These are phyloP conservation scores for Polydrusus cervinus DNA, from an alignment of 2,888 invertebrate species.

Conservation along the genomic window DNA sequence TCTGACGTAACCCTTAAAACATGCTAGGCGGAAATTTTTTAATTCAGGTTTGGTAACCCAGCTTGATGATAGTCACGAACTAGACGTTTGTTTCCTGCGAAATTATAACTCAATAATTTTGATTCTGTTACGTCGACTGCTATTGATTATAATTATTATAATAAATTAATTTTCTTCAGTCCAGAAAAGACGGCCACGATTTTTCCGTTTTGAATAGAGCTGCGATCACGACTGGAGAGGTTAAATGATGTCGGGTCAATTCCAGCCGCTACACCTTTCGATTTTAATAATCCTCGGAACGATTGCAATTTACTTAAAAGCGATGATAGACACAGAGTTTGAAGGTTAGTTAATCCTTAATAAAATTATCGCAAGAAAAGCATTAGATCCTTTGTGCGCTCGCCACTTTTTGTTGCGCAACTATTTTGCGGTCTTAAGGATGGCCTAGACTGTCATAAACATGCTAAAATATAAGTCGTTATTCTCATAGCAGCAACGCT, in stretches of 20 bases:
- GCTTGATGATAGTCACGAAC: conserved; percentile 28
- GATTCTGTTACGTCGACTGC: conserved; percentile 29
- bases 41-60: too few species aligned
- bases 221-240: conserved; percentile 42
- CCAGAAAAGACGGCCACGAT: conserved; percentile 40
- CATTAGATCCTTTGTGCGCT: background rate
- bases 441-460: too few species aligned
- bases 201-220: conserved; percentile 34
- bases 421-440: too few species aligned
- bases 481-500: too few species aligned
- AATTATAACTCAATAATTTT: conserved; percentile 35
- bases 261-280: conserved; percentile 47
- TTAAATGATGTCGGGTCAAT: conserved; percentile 46
- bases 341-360: conserved; percentile 28
- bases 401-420: too few species aligned
- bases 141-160: conserved; percentile 43
- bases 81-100: conserved; percentile 20
- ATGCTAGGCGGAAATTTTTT: background rate
- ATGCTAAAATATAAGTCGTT: too few species aligned
- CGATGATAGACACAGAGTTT: conserved; percentile 24
- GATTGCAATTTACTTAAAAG: conserved; percentile 47
- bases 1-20: too few species aligned
- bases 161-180: conserved; percentile 43
- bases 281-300: conserved; percentile 45
- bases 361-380: conserved; percentile 6